Evolutionary conservation across 2,113 vertebrate genomes (phyloP), one percentile per base, ranked within the genome.

Genomic region (Smithornis capensis): DNA sequence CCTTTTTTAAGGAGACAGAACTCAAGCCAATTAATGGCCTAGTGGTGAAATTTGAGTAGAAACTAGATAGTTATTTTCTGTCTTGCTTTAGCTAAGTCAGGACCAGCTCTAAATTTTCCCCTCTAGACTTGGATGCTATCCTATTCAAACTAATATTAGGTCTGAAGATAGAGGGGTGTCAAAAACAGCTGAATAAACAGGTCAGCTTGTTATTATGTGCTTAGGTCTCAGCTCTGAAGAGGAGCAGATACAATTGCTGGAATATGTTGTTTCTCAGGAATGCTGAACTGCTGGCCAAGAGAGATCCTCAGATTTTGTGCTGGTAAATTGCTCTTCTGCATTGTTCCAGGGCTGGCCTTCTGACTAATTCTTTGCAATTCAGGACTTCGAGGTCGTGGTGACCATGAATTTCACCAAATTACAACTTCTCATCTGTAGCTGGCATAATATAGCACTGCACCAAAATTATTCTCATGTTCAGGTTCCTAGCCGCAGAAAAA

Each of bases 101-200:
- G 86, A 93, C 59, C 63, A 55, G 80, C 49, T 91, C 89, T 95
- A 38, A 62, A 79, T 95, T 82, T 85, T 89, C 65, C 67, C 45
- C 52, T 79, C 81, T 87, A 62, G 83, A 73, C 91, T 96, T 96
- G 89, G 84, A 95, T 92, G 47, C 83, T 92, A 6, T 87, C 96
- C 90, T 92, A 31, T 95, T 92, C 83, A 94, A 92, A 94, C 86
- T 94, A 78, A 92, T 96, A 90, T 53, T 86, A 96, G 85, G 73
- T 79, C 80, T 86, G 94, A 95, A 94, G 93, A 96, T 67, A 93
- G 90, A 93, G 70, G 85, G 69, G 78, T 92, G 92, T 97, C 94
- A 94, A 94, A 95, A 90, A 21, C 93, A 96, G 93, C 90, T 97
- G 94, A 94, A 93, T 93, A 96, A 95, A 95, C 93, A 94, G 83